phyloP scores from a whole-genome alignment of 2,113 vertebrate genomes.

The Heterotis niloticus region DNA sequence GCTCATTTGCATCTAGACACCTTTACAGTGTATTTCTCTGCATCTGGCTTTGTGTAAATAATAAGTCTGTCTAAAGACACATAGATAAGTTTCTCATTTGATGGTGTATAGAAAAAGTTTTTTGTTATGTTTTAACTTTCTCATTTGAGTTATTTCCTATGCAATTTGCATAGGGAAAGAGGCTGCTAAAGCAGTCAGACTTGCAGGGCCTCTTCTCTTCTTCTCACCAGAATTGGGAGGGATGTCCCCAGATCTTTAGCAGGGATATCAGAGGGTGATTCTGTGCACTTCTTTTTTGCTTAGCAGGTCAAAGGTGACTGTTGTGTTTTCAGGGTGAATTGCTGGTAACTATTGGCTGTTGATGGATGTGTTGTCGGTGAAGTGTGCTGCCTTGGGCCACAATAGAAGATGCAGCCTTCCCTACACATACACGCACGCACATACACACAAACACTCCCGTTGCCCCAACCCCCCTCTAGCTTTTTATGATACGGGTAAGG shows the following conservation, averaged over 20 bases:
- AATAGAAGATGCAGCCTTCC: slow-evolving; percentile 63
- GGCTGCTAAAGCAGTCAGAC: not conserved
- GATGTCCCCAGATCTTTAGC: slow-evolving; percentile 15
- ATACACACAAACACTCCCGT: slow-evolving; percentile 59
- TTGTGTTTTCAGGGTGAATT: slow-evolving; percentile 77
- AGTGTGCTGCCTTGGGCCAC: slow-evolving; percentile 67
- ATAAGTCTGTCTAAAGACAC: not conserved
- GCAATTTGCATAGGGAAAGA: slow-evolving; percentile 10
- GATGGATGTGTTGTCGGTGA: slow-evolving; percentile 74
- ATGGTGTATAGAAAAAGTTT: slow-evolving; percentile 1
- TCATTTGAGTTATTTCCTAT: slow-evolving; percentile 13
- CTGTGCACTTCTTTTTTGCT: slow-evolving; percentile 47
- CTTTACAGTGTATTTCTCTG: too few species aligned
- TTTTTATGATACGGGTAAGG: slow-evolving; percentile 61
- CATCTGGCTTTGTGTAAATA: not conserved
- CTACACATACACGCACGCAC: not conserved
- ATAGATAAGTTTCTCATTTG: not conserved
- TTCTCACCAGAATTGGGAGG: not conserved
- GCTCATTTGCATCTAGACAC: not conserved
- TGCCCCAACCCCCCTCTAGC: slow-evolving; percentile 32
- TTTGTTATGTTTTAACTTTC: not conserved
- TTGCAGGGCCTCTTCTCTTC: not conserved
- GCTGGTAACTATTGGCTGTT: slow-evolving; percentile 75
- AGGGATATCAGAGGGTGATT: not conserved
- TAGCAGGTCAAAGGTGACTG: slow-evolving; percentile 68